A percentile compares a stretch with the other conserved stretches of the same genome.
Conservation (phyloP, 1,140 invertebrate genomes). For the Drosophila ercepeae region DNA sequence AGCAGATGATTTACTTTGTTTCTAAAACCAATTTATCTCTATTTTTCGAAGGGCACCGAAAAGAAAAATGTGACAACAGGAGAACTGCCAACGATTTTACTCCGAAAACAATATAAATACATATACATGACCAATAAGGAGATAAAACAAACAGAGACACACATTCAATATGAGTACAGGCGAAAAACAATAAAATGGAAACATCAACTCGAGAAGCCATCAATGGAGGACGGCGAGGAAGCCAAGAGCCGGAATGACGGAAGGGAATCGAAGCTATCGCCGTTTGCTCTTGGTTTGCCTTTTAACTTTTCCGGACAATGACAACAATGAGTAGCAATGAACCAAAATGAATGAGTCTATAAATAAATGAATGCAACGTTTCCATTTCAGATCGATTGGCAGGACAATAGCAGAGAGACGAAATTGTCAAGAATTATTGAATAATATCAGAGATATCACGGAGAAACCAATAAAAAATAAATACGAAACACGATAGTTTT, state of each 20-base stretch:
- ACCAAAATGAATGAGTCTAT: slow-evolving; percentile 53
- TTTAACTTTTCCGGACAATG: slow-evolving; percentile 28
- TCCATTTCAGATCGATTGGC: slow-evolving; percentile 36
- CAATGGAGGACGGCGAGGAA: slow-evolving; percentile 19
- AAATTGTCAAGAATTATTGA: background rate
- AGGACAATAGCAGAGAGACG: background rate
- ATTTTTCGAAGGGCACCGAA: slow-evolving; percentile 3
- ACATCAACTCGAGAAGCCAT: slow-evolving; percentile 59
- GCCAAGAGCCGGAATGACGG: too few relatives aligned
- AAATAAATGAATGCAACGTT: slow-evolving; percentile 53
- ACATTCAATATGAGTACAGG: slow-evolving; percentile 28
- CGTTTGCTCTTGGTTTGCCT: slow-evolving; percentile 10
- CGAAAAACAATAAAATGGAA: slow-evolving; percentile 55
- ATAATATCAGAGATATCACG: background rate
- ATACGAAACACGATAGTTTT: background rate
- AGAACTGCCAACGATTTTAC: slow-evolving; percentile 42
- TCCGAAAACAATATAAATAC: slow-evolving; percentile 21
- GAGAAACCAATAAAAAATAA: background rate
- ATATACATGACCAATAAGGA: slow-evolving; percentile 23
- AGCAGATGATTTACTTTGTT: slow-evolving; percentile 48
- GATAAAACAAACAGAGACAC: slow-evolving; percentile 32
- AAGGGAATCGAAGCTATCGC: slow-evolving; percentile 2
- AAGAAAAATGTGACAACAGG: slow-evolving; percentile 39
- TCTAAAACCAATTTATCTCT: slow-evolving; percentile 49
- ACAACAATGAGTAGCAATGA: slow-evolving; percentile 54